Evolutionary conservation across 1,140 invertebrate genomes (phyloP), one percentile per base, ranked within the genome.

Genomic region (Brachionus manjavacas): DNA sequence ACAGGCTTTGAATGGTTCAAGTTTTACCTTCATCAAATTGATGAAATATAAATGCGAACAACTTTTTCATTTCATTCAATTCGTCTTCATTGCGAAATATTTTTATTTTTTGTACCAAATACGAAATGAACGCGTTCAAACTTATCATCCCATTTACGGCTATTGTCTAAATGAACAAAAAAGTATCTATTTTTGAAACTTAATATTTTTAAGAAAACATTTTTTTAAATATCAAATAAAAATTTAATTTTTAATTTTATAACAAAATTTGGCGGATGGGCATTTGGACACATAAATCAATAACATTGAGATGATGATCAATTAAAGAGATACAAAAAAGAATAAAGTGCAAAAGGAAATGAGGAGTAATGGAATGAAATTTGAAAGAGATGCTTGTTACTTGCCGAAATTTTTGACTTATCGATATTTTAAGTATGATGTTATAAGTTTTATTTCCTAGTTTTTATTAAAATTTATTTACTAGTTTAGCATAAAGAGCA

Each of bases 101-200:
- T 68, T 28, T 68, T 68, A 68, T 68, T 14, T 68, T 68, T 12
- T 68, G 3, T 3, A 68, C 64, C 6, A 68, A 11, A 68, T 68
- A 68, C 1, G 64, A 7, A 35, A 68, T 68, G 64, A 68, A 68
- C 64, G 64, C 3, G 64, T 35, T 68, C 64, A 68, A 68, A 68
- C 64, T 68, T 28, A 68, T 68, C 64, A 68, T 68, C 35, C 64
- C 64, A 68, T 68, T 68, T 28, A 68, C 28, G 0, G 64, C 64
- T 28, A 68, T 68, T 68, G 64, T 68, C 64, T 68, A 68, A 68
- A 68, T 68, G n/a, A 64, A 64, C 20, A 64, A 16, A 64, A 46
- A 46, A 46, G 2, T 12, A 12, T 46, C 14, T 46, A n/a, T 46
- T 46, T 46, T 46, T 46, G 11, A 12, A 46, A 46, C 9, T 46